phyloP scores from a whole-genome alignment of 1,140 invertebrate genomes.

The Schlechtendalia chinensis region DNA sequence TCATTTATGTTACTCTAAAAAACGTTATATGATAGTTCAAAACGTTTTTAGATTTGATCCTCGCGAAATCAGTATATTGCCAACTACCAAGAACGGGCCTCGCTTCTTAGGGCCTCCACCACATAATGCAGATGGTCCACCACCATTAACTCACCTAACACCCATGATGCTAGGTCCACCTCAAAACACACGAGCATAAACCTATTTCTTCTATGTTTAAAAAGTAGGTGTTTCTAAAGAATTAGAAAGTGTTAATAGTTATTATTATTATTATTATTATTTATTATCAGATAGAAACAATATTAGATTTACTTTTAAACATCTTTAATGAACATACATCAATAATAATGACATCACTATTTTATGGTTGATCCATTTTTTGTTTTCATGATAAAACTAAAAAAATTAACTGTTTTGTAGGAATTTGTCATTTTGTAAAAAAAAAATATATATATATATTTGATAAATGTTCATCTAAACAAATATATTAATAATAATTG shows the following conservation, averaged over 20 bases:
- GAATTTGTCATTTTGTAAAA: no score
- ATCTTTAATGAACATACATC: slow-evolving; percentile 20
- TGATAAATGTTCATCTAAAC: no score
- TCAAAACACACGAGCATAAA: slow-evolving; percentile 44
- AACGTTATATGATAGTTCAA: slow-evolving; percentile 11
- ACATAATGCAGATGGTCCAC: slow-evolving; percentile 41
- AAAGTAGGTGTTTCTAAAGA: slow-evolving; percentile 28
- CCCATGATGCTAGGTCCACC: slow-evolving; percentile 47
- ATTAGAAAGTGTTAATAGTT: slow-evolving; percentile 34
- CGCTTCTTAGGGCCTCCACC: slow-evolving; percentile 37
- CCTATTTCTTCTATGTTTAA: slow-evolving; percentile 24
- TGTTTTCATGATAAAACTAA: no score
- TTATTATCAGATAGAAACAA: slow-evolving; percentile 10
- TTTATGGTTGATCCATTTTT: no score
- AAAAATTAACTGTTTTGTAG: no score
- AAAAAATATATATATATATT: no score
- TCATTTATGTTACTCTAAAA: neutral
- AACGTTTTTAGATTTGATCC: slow-evolving; percentile 41
- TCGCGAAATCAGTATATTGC: slow-evolving; percentile 47
- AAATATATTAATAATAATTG: no score
- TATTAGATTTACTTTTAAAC: slow-evolving; percentile 8
- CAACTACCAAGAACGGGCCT: slow-evolving; percentile 41
- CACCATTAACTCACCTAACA: slow-evolving; percentile 44
- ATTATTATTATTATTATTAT: neutral
- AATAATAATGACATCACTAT: slow-evolving; percentile 25